Conservation (phyloP, 2,888 invertebrate genomes). For the Ligdia adustata region DNA sequence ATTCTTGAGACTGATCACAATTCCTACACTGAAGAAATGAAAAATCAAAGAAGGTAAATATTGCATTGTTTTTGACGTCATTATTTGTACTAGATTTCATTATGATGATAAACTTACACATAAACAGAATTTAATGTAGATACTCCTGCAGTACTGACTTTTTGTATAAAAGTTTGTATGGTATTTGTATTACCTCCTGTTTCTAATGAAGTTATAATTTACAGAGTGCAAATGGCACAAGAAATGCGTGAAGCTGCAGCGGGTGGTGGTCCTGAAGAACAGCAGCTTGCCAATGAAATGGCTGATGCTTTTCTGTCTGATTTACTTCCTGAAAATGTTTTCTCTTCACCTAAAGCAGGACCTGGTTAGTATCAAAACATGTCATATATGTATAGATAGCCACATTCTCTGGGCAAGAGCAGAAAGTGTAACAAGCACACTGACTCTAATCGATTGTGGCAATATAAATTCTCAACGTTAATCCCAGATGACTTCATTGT, state of each 20-base stretch:
- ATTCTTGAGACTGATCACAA: constrained; percentile 99
- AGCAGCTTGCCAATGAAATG: constrained; percentile 98
- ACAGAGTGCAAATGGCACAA: constrained; percentile 97
- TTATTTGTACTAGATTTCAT: background rate
- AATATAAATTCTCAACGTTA: constrained; percentile 74
- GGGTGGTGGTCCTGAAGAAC: constrained; percentile 93
- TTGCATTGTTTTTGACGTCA: background rate
- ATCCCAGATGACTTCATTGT: constrained; percentile 73
- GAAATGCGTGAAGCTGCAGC: constrained; percentile 98
- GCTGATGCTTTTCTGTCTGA: constrained; percentile 98
- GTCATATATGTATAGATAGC: constrained; percentile 44
- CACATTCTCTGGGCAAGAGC: constrained; percentile 83
- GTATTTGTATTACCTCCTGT: too few species aligned
- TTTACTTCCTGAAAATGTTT: constrained; percentile 95
- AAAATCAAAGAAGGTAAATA: constrained; percentile 89
- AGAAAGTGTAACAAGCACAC: constrained; percentile 59
- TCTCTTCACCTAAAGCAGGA: constrained; percentile 98
- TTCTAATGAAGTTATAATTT: background rate
- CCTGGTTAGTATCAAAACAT: constrained; percentile 61
- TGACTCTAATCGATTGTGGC: constrained; percentile 81
- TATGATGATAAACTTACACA: constrained; percentile 75
- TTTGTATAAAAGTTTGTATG: background rate
- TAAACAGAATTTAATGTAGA: constrained; percentile 66
- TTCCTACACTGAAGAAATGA: constrained; percentile 98
- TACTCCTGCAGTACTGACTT: constrained; percentile 76